phyloP scores from a whole-genome alignment of 2,888 invertebrate species.

The Adelphocoris suturalis region DNA sequence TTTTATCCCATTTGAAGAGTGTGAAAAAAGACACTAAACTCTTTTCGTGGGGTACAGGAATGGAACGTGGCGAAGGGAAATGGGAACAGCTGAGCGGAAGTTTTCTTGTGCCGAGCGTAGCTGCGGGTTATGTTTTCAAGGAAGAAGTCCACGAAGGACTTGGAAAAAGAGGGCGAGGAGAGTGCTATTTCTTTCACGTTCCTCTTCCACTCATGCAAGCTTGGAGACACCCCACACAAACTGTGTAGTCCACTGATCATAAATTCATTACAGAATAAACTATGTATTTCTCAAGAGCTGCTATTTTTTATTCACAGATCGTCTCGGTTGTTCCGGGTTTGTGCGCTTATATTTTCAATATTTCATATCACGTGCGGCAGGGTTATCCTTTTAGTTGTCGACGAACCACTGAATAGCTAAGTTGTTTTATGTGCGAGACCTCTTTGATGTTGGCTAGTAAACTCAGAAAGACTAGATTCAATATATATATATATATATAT shows the following conservation, averaged over 20 bases:
- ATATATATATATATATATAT: too few relatives aligned
- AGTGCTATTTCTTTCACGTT: conserved; percentile 42
- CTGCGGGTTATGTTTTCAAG: neutral
- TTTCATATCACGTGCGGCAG: conserved; percentile 9
- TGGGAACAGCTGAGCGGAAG: conserved; percentile 22
- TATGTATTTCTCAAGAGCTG: conserved; percentile 12
- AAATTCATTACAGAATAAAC: conserved; percentile 39
- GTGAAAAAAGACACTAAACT: neutral
- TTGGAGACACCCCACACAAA: conserved; percentile 36
- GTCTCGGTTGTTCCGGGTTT: conserved; percentile 31
- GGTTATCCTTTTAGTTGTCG: conserved; percentile 26
- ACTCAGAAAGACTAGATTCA: neutral
- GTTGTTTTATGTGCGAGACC: neutral
- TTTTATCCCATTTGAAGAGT: conserved; percentile 5
- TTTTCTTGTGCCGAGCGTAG: neutral
- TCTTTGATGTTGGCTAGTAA: neutral
- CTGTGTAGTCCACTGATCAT: conserved; percentile 36
- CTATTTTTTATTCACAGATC: conserved; percentile 35
- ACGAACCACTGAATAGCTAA: neutral
- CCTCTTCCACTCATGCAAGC: conserved; percentile 1
- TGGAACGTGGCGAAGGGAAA: neutral
- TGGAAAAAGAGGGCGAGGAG: conserved; percentile 25
- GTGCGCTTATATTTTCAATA: conserved; percentile 39
- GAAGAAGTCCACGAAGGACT: conserved; percentile 25
- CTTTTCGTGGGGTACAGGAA: neutral